Evolutionary conservation across 2,113 vertebrate genomes (phyloP), one percentile per base, ranked within the genome.

Genomic region (Psilopogon haemacephalus): DNA sequence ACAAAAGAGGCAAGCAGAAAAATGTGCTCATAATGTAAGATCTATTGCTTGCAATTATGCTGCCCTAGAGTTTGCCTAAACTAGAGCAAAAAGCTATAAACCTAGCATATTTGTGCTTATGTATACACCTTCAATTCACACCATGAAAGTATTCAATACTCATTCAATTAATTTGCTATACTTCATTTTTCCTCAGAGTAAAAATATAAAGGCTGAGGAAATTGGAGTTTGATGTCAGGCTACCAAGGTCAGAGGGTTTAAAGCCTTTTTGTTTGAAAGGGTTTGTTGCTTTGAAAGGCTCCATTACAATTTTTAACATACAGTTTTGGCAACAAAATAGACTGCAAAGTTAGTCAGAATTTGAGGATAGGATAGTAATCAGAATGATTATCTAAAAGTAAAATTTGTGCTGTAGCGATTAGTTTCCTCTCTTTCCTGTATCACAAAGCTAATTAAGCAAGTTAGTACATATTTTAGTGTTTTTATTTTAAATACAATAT

Each of bases 191-290:
- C 83, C 15, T 88, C 23, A 46, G 20, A 62, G 5, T n/a, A 42
- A 9, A 85, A 83, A 85, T 12, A 46, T 13, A 86, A 54, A 55
- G 19, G 18, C 20, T 76, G 69, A 74, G 5, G 8, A 86, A 67
- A 77, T 54, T 12, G n/a, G 23, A 28, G 20, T 67, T 88, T 74
- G 44, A 33, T 37, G 38, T 40, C 24, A 74, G 15, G 62, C 23
- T 80, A 4, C 24, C 19, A 60, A 17, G 27, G 8, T 86, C 44
- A 81, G n/a, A 27, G 26, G 13, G 7, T 24, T 84, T 69, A 84
- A 88, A 94, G n/a, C 1, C 0, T 17, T 80, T 0, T 0, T 26
- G 11, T 86, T 54, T 64, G 32, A 90, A 86, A 65, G 30, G 2
- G 11, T 40, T 72, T 80, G 12, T 44, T 84, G 44, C 12, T 94